Evolutionary conservation across 2,797 vertebrate species (phyloP), one percentile per base, ranked within the genome.

Genomic region (Petrocephalus sullivani): DNA sequence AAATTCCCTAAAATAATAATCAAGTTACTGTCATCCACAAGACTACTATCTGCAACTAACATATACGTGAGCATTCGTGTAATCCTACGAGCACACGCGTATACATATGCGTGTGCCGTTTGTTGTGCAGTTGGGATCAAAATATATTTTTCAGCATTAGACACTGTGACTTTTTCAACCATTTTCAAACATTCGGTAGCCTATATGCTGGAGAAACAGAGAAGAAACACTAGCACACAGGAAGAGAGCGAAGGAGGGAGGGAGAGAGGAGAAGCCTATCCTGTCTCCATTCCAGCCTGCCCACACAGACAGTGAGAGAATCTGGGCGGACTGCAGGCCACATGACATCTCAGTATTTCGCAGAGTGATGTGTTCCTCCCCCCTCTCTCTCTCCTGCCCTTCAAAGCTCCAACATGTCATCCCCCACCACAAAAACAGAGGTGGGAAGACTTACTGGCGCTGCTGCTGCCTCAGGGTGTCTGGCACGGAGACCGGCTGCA

Each of bases 401-500:
- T 96, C 96, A 96, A 96, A 96, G 96, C 95, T 95, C 94, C 92
- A 91, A 96, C 96, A 96, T 96, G 96, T 96, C 96, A 96, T 96
- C 96, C 96, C 95, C 94, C 92, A 96, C 96, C 96, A 95, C 96
- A 96, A 96, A 96, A 96, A 96, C 96, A 96, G 96, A 96, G 96
- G 96, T 96, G 96, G 96, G 95, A 96, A 96, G 96, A 96, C 96
- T 96, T 93, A 92, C 95, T 96, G 96, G 96, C 96, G 96, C 96
- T 96, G 94, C 94, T 90, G 94, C 95, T 95, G 96, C 96, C 96
- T 96, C 95, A 95, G 96, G 96, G 95, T 96, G 96, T 96, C 96
- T 96, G 95, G 96, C 95, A 94, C 95, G 95, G 95, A 96, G 96
- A 95, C 96, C 95, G 95, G 95, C 94, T 96, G 94, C 95, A 96